Conservation (phyloP, 2,888 invertebrate species). For the Hirtodrosophila confusa region DNA sequence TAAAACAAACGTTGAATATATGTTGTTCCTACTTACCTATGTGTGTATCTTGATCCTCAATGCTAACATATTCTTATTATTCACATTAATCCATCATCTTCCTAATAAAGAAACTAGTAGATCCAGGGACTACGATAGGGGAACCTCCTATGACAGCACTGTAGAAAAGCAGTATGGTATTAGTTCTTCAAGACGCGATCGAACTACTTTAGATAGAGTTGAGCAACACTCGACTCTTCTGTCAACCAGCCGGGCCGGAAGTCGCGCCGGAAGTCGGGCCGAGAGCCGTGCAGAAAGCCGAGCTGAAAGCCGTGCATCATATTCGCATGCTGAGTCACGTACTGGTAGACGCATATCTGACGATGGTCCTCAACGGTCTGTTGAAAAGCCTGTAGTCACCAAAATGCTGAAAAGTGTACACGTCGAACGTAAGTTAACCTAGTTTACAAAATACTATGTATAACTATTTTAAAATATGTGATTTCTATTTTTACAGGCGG, state of each 20-base stretch:
- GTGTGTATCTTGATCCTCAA: neutral
- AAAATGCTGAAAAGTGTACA: conserved; percentile 91
- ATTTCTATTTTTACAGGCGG: conserved; percentile 87
- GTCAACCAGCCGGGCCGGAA: conserved; percentile 60
- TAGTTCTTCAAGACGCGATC: conserved; percentile 63
- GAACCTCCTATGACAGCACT: conserved; percentile 79
- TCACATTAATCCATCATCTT: neutral
- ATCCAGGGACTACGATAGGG: conserved; percentile 74
- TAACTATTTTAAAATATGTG: neutral
- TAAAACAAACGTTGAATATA: neutral
- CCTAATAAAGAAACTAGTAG: conserved; percentile 61
- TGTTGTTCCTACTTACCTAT: neutral
- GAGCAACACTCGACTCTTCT: conserved; percentile 62
- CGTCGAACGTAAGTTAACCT: conserved; percentile 90
- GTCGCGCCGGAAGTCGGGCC: conserved; percentile 58
- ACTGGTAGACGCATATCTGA: conserved; percentile 54
- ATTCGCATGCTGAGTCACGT: conserved; percentile 55
- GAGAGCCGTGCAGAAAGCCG: conserved; percentile 66
- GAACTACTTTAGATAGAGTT: conserved; percentile 60
- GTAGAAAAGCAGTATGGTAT: conserved; percentile 62
- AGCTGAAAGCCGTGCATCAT: conserved; percentile 63
- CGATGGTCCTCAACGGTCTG: conserved; percentile 73
- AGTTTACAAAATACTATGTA: neutral
- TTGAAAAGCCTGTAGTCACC: conserved; percentile 89
- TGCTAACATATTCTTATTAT: conserved; percentile 12